Percentiles rank a stretch among this genome's conserved stretches.
Evolutionary conservation across 2,888 invertebrate species (phyloP).

Genomic region (Hydroisotoma schaefferi): DNA sequence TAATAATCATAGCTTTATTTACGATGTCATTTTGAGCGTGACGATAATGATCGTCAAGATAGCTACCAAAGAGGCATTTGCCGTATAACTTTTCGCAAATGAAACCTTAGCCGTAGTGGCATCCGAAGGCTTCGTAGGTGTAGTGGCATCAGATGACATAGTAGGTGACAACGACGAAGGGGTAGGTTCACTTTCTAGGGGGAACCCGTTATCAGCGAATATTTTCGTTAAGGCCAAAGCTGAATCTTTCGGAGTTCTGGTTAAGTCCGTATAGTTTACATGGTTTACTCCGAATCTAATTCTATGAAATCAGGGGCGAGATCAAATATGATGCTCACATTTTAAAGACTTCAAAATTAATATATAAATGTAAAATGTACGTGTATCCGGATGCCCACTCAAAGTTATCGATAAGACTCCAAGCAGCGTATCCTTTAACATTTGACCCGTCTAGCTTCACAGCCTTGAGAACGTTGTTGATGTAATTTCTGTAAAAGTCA

Average conservation of each 20-base stretch:
- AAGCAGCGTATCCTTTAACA: constrained; percentile 43
- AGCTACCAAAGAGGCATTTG: no score
- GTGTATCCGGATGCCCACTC: constrained; percentile 32
- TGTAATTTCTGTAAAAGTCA: constrained; percentile 33
- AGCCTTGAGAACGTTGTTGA: constrained; percentile 44
- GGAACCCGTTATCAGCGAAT: constrained; percentile 40
- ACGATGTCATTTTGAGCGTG: no score
- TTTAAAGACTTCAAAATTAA: no score
- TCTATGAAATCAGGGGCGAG: constrained; percentile 5
- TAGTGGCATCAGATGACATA: no score
- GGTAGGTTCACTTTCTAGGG: constrained; percentile 17
- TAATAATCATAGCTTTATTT: no score
- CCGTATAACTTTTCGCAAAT: no score
- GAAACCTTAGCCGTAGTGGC: no score
- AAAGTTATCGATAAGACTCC: constrained; percentile 46
- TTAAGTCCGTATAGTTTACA: constrained; percentile 11
- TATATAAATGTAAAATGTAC: constrained; percentile 17
- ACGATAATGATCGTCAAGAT: no score
- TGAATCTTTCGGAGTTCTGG: constrained; percentile 50
- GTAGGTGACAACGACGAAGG: no score
- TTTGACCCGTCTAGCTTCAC: constrained; percentile 39
- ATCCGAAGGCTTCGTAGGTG: no score
- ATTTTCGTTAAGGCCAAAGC: constrained; percentile 49
- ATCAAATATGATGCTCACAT: no score
- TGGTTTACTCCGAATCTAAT: constrained; percentile 23